These are phyloP conservation scores for Cervus canadensis DNA, from an alignment of 2,113 vertebrate genomes.

Conservation along the genomic window DNA sequence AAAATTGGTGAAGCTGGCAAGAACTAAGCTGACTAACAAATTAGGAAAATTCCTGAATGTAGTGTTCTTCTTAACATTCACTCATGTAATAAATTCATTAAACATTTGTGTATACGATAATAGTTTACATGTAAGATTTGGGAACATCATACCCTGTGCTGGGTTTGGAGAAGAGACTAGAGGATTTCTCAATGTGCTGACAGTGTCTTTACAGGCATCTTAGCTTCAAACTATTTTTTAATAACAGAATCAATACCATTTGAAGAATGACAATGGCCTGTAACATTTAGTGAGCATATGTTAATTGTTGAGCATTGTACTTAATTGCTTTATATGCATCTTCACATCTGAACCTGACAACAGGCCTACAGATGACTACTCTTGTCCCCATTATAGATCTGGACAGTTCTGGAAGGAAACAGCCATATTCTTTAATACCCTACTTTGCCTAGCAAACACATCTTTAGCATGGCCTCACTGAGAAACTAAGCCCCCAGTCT, in stretches of 20 bases:
- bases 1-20: not conserved
- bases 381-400: not conserved
- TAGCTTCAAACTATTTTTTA: not conserved
- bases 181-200: not conserved
- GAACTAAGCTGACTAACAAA: not conserved
- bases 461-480: too few species aligned
- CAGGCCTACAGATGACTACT: not conserved
- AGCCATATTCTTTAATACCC: not conserved
- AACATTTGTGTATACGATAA: not conserved
- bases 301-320: not conserved
- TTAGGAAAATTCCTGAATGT: not conserved
- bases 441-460: not conserved
- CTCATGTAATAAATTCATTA: not conserved
- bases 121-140: not conserved
- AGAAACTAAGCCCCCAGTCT: not conserved
- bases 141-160: not conserved
- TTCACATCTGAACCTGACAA: not conserved
- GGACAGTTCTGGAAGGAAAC: not conserved
- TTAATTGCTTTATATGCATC: not conserved
- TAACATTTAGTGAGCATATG: not conserved
- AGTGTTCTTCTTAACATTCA: not conserved
- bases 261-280: not conserved
- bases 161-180: not conserved
- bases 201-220: not conserved
- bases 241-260: not conserved